Percentiles rank a stretch among this genome's conserved stretches.
Conservation (phyloP, 1,140 invertebrate genomes). For the Holcopasites calliopsidis region DNA sequence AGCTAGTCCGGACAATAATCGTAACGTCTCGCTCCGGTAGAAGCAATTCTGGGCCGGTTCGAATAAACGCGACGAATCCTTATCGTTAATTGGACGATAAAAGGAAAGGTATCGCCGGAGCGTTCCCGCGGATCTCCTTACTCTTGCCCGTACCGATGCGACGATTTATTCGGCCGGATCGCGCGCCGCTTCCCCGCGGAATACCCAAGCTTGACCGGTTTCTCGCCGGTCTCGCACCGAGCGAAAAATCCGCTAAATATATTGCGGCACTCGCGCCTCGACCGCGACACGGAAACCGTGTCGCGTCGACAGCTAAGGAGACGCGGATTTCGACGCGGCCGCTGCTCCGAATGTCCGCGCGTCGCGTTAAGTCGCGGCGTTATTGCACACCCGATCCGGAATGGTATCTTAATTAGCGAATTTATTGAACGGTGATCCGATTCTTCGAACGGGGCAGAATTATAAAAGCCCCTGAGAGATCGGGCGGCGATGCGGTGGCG, state of each 20-base stretch:
- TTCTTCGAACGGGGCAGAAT: conserved; percentile 38
- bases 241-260: conserved; percentile 1
- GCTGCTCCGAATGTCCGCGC: too few species aligned
- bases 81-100: conserved; percentile 71
- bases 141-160: conserved; percentile 28
- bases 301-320: too few species aligned
- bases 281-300: not conserved
- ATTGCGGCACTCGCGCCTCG: conserved; percentile 25
- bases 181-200: conserved; percentile 37
- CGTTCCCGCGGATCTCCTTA: conserved; percentile 54
- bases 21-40: conserved; percentile 49
- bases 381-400: conserved; percentile 40
- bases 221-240: conserved; percentile 66
- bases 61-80: conserved; percentile 60
- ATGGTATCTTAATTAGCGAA: conserved; percentile 59
- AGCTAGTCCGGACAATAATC: conserved; percentile 59
- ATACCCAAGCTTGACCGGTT: conserved; percentile 73
- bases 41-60: conserved; percentile 44
- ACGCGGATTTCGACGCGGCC: too few species aligned
- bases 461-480: conserved; percentile 60
- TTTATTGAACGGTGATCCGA: conserved; percentile 50
- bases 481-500: conserved; percentile 49
- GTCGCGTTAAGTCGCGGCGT: not conserved
- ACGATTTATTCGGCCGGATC: conserved; percentile 64
- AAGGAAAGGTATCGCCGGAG: conserved; percentile 56